phyloP scores from a whole-genome alignment of 2,797 vertebrate species.

The Pangasius mekongensis region DNA sequence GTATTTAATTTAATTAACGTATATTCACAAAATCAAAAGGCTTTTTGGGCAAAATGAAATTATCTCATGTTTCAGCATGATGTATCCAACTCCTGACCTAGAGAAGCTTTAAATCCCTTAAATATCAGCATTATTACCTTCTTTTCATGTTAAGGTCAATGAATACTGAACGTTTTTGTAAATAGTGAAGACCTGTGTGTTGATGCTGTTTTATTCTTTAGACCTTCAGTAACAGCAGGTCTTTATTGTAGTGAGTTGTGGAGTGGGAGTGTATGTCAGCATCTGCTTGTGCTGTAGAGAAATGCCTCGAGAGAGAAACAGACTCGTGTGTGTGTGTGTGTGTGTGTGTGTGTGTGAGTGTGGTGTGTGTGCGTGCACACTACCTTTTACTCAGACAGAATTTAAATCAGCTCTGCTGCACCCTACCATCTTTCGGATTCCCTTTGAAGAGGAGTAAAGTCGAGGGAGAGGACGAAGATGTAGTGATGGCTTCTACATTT shows the following conservation, averaged over 20 bases:
- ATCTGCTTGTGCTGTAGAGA: conserved; percentile 32
- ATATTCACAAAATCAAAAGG: too few relatives aligned
- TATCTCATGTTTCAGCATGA: background rate
- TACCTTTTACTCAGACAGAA: conserved; percentile 59
- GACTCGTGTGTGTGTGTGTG: conserved; percentile 30
- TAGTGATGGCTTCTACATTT: conserved; percentile 29
- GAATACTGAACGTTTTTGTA: background rate
- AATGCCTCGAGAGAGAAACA: conserved; percentile 54
- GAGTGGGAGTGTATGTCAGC: conserved; percentile 28
- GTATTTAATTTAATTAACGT: too few relatives aligned
- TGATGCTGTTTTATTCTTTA: background rate
- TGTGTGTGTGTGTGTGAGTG: conserved; percentile 34
- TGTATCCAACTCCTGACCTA: background rate
- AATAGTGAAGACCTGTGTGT: background rate
- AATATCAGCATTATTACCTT: background rate
- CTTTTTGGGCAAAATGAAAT: background rate
- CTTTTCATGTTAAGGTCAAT: background rate
- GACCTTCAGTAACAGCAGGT: background rate
- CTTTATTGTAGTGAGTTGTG: background rate
- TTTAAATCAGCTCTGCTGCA: conserved; percentile 61
- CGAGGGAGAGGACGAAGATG: conserved; percentile 19
- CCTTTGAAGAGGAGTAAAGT: conserved; percentile 57
- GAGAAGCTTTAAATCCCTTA: background rate
- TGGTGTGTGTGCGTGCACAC: conserved; percentile 43
- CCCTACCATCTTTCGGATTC: conserved; percentile 60